A percentile compares a stretch with the other conserved stretches of the same genome.
Evolutionary conservation across 2,113 vertebrate genomes (phyloP).

Genomic region (Hipposideros armiger): DNA sequence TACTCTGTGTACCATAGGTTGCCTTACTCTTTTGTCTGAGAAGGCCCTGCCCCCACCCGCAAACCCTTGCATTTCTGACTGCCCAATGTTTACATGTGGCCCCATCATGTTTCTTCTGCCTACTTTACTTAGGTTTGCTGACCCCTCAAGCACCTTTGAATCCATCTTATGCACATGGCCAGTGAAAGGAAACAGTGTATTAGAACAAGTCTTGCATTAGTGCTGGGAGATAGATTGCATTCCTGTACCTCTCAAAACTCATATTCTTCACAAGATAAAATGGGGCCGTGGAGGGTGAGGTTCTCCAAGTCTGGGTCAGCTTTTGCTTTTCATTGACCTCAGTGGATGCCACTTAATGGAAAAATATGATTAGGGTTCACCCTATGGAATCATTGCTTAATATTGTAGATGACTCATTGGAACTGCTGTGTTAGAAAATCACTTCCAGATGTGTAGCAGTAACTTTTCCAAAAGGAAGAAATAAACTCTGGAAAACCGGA

Average conservation of each 20-base stretch:
- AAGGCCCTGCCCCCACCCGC: too few species aligned
- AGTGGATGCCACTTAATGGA: conserved; percentile 63
- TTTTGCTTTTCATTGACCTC: conserved; percentile 71
- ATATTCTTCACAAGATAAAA: not conserved
- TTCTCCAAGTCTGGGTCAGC: conserved; percentile 35
- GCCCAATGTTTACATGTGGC: not conserved
- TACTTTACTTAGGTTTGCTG: conserved; percentile 4
- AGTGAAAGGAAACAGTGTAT: conserved; percentile 27
- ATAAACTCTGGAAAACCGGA: conserved; percentile 70
- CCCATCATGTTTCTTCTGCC: not conserved
- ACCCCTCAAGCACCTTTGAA: not conserved
- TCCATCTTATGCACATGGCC: not conserved
- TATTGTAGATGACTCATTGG: conserved; percentile 80
- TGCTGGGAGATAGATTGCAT: conserved; percentile 14
- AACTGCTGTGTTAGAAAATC: conserved; percentile 79
- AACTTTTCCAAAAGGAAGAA: conserved; percentile 79
- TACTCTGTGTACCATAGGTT: not conserved
- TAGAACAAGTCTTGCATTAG: conserved; percentile 26
- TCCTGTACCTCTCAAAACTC: conserved; percentile 22
- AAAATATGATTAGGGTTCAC: conserved; percentile 80
- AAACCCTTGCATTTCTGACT: not conserved
- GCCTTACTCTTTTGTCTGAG: conserved; percentile 35
- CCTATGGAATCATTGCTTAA: conserved; percentile 84
- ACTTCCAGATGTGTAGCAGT: conserved; percentile 82
- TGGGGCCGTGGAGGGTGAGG: conserved; percentile 13